Percentiles rank a stretch among this genome's conserved stretches.
Conservation (phyloP, 1,140 invertebrate genomes). For the Cephus cinctus region DNA sequence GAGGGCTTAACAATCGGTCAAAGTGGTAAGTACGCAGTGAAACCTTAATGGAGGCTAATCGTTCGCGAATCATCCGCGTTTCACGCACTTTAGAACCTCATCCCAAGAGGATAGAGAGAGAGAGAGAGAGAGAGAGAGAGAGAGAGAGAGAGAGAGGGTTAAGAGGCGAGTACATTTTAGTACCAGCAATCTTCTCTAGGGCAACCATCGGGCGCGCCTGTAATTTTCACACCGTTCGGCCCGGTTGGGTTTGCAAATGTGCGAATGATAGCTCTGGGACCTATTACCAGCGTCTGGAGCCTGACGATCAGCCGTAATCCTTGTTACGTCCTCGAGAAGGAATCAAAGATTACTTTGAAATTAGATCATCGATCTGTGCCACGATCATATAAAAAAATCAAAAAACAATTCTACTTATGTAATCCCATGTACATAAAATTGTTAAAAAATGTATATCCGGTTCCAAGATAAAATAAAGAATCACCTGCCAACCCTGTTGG, state of each 20-base stretch:
- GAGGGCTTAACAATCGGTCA: constrained; percentile 36
- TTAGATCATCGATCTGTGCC: no score
- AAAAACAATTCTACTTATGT: no score
- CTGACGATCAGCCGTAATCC: no score
- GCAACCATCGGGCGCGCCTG: constrained; percentile 25
- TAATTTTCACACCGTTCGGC: constrained; percentile 54
- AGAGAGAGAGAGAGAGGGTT: neutral
- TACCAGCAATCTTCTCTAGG: constrained; percentile 35
- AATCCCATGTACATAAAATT: no score
- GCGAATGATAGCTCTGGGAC: constrained; percentile 38
- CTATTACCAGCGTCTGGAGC: constrained; percentile 10
- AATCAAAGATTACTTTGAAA: no score
- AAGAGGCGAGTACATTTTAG: constrained; percentile 20
- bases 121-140: neutral
- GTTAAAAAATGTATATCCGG: no score
- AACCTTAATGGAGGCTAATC: constrained; percentile 44
- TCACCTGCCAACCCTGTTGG: no score
- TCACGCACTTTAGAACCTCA: constrained; percentile 27
- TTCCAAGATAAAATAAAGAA: no score
- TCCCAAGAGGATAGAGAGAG: constrained; percentile 12
- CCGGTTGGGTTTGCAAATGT: constrained; percentile 46
- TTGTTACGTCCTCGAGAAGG: no score
- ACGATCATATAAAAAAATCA: no score
- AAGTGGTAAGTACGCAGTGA: constrained; percentile 36
- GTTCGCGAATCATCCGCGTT: constrained; percentile 21